phyloP scores from a whole-genome alignment of 2,888 invertebrate species.

The Tethea ocularis region DNA sequence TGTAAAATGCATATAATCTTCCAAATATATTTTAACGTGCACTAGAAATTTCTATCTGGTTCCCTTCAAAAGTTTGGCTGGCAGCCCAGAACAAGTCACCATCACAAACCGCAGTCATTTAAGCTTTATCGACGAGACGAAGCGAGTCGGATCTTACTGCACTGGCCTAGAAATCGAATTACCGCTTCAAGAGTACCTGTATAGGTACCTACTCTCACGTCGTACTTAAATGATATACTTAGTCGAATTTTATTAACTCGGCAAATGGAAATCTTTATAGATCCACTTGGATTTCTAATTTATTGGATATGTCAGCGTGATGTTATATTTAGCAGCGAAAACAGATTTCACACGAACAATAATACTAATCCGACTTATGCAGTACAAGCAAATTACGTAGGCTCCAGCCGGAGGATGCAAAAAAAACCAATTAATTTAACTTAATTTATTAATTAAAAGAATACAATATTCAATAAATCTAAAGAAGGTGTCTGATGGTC shows the following conservation, averaged over 20 bases:
- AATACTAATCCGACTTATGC: conserved; percentile 21
- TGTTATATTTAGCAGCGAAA: conserved; percentile 20
- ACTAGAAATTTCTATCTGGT: conserved; percentile 39
- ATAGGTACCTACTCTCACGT: conserved; percentile 35
- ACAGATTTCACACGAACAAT: conserved; percentile 26
- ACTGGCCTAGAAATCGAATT: conserved; percentile 58
- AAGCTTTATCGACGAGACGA: conserved; percentile 45
- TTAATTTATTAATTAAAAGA: too few species aligned
- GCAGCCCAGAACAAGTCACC: conserved; percentile 49
- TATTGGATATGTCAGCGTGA: conserved; percentile 20
- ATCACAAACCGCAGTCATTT: conserved; percentile 49
- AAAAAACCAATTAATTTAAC: too few species aligned
- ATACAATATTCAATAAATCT: too few species aligned
- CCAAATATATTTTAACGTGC: conserved; percentile 27
- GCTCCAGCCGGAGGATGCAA: too few species aligned
- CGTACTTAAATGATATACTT: conserved; percentile 41
- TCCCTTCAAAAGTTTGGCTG: conserved; percentile 54
- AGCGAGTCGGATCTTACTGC: conserved; percentile 50
- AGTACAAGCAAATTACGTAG: too few species aligned
- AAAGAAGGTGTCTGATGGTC: too few species aligned
- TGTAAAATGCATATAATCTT: conserved; percentile 5
- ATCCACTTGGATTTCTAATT: conserved; percentile 39
- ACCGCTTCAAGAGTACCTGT: conserved; percentile 35
- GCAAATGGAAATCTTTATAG: conserved; percentile 46
- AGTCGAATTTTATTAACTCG: conserved; percentile 44